These are phyloP conservation scores for Netelia virgata DNA, from an alignment of 2,888 invertebrate genomes.

Conservation along the genomic window DNA sequence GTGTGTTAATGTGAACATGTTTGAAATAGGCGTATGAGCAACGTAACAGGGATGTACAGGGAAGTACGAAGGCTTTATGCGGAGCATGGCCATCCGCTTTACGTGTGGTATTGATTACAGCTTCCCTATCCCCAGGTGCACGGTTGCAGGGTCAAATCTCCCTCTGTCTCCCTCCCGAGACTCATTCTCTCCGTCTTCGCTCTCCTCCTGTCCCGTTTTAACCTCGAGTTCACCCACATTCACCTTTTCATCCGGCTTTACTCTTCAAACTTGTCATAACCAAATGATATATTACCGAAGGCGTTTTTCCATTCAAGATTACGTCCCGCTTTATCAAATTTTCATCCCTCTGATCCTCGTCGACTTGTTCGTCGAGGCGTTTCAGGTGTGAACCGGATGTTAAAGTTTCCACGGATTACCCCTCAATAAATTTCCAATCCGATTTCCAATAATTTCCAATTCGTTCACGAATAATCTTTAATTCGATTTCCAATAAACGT, in stretches of 20 bases:
- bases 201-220: conserved; percentile 32
- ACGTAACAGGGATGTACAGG: conserved; percentile 41
- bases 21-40: conserved; percentile 2
- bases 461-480: no score
- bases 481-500: no score
- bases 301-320: conserved; percentile 27
- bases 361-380: conserved; percentile 11
- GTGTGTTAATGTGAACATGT: neutral
- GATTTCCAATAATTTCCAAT: no score
- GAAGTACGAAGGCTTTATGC: conserved; percentile 53
- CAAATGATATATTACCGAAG: conserved; percentile 41
- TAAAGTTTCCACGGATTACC: neutral
- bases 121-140: conserved; percentile 83
- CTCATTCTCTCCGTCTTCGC: conserved; percentile 50
- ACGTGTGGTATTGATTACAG: conserved; percentile 83
- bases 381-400: conserved; percentile 31
- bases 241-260: conserved; percentile 28
- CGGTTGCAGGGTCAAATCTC: conserved; percentile 81
- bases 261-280: conserved; percentile 45
- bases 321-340: conserved; percentile 33
- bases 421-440: no score
- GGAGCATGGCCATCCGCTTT: conserved; percentile 77
- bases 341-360: conserved; percentile 2
- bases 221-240: conserved; percentile 28
- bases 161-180: conserved; percentile 62